These are phyloP conservation scores for Nothobranchius kuhntae DNA, from an alignment of 2,113 vertebrate genomes.

Conservation along the genomic window DNA sequence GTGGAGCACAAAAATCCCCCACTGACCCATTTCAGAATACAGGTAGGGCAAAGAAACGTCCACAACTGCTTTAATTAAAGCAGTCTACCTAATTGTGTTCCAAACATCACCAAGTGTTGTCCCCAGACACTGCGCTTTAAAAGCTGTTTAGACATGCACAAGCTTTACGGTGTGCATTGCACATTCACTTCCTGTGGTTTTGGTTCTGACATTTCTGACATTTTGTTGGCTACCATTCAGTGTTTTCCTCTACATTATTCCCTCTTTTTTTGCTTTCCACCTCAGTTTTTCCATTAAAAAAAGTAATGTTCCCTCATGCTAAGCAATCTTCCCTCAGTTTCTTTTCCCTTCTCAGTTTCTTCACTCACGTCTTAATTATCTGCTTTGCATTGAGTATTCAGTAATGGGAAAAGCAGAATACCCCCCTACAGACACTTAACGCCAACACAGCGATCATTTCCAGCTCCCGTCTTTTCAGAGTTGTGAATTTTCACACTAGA, in stretches of 20 bases:
- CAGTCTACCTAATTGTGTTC: constrained; percentile 9
- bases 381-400: constrained; percentile 6
- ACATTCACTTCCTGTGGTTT: not conserved
- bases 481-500: not conserved
- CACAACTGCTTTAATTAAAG: constrained; percentile 39
- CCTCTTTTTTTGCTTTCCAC: too few species aligned
- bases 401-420: constrained; percentile 11
- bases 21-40: constrained; percentile 28
- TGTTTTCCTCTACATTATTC: not conserved
- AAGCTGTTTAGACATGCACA: constrained; percentile 5
- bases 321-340: not conserved
- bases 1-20: constrained; percentile 17
- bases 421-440: not conserved
- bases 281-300: not conserved
- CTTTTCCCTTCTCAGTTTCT: not conserved
- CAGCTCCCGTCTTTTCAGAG: not conserved
- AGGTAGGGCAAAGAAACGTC: constrained; percentile 25
- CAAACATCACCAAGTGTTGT: constrained; percentile 6
- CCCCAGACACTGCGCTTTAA: constrained; percentile 19
- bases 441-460: not conserved
- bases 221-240: constrained; percentile 16
- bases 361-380: constrained; percentile 13
- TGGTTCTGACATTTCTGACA: not conserved
- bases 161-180: not conserved
- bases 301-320: not conserved